A percentile compares a stretch with the other conserved stretches of the same genome.
These are phyloP conservation scores for Muschampia plurimacula DNA, from an alignment of 2,888 invertebrate genomes.

Conservation along the genomic window DNA sequence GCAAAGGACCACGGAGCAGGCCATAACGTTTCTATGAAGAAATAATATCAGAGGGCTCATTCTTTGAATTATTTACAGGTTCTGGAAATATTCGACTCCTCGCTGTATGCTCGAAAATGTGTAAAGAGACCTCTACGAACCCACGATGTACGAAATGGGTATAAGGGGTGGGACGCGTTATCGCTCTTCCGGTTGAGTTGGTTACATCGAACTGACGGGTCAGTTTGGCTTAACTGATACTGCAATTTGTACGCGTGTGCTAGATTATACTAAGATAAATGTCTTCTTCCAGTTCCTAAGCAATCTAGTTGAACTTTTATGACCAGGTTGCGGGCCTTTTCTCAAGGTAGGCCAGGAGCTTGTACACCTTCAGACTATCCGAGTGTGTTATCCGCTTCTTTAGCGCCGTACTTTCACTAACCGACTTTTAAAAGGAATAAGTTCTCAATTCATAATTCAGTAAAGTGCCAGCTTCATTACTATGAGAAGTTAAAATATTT, in stretches of 20 bases:
- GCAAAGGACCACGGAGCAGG: too few species aligned
- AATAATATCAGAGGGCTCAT: too few species aligned
- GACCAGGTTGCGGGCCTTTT: background rate
- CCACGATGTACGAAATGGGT: slow-evolving; percentile 10
- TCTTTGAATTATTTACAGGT: background rate
- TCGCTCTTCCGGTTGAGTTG: slow-evolving; percentile 50
- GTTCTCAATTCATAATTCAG: too few species aligned
- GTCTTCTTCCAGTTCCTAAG: background rate
- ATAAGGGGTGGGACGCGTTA: slow-evolving; percentile 17
- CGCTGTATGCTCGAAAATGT: background rate
- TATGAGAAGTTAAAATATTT: too few species aligned
- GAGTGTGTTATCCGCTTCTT: too few species aligned
- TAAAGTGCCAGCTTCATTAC: too few species aligned
- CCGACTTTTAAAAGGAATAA: too few species aligned
- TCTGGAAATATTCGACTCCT: background rate
- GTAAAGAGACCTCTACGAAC: background rate
- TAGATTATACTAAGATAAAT: background rate
- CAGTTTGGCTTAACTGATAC: slow-evolving; percentile 38
- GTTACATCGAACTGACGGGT: slow-evolving; percentile 29
- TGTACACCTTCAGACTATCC: too few species aligned
- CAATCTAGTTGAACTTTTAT: background rate
- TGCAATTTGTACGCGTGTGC: slow-evolving; percentile 33
- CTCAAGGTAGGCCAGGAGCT: background rate
- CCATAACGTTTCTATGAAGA: too few species aligned
- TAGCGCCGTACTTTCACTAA: too few species aligned